Evolutionary conservation across 2,888 invertebrate genomes (phyloP), one percentile per base, ranked within the genome.

Genomic region (Nomada lathburiana): DNA sequence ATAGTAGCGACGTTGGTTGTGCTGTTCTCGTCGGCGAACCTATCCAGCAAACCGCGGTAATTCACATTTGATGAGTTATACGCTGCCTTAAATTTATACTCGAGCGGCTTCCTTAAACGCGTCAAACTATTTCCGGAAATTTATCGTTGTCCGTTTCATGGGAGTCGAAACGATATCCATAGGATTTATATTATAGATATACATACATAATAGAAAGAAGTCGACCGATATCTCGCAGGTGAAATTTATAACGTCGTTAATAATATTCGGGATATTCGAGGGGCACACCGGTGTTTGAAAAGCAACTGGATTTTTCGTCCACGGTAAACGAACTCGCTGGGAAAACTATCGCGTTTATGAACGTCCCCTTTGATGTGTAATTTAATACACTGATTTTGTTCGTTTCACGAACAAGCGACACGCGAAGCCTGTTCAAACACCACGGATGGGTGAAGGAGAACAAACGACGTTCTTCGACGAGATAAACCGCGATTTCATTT

Each of bases 11-110:
- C 68, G 29, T 36, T 29, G 13, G 36, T 47, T 65, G 52, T 26
- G 67, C 36, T 55, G 71, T 9, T 55, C 20, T 72, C 72, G 18
- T 50, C 42, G 60, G 29, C 10, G 29, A 53, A 59, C 26, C 67
- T 65, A 55, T 69, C 42, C 55, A n/a, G 20, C 42, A 53, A 36
- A 59, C 62, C 47, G 50, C 60, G 26, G 29, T 81, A 81, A 81
- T 80, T 70, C 74, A 80, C 60, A 68, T 62, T 64, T 60, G 72
- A 79, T 53, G 59, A 59, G 64, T 73, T 79, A 72, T 36, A 47
- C 63, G 13, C 18, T 42, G 36, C 50, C 68, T 44, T 53, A 67
- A 68, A 72, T 47, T 72, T 59, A 64, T 63, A 42, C 50, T 26
- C 52, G n/a, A 53, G 59, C 16, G 53, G 20, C 53, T 44, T 50